Evolutionary conservation across 2,113 vertebrate species (phyloP), one percentile per base, ranked within the genome.

Genomic region (Psophia crepitans): DNA sequence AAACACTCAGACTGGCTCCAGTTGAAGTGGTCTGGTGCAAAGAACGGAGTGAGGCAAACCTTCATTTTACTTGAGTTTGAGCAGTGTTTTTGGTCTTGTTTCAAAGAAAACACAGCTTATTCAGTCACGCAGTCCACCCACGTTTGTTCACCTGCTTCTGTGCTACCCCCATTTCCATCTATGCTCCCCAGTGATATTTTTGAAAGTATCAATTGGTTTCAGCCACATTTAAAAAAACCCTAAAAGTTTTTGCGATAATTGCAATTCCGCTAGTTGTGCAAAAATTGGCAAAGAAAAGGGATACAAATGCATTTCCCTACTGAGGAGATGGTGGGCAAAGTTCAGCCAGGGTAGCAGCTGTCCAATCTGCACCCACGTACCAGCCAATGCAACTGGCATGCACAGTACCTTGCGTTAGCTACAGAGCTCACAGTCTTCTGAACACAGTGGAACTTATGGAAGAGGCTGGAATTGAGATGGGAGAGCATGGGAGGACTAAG

Each of bases 121-220:
- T 84, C 56, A 33, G 48, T 78, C 21, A 54, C 24, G 43, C 8
- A 64, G 12, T 44, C 39, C 41, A 66, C 28, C 56, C 16, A 35
- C 35, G 9, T 80, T 87, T 87, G 41, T 44, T 84, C 76, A 75
- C 65, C 30, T 95, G 60, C 18, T 84, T 89, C 32, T 0, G 0
- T 1, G 1, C 23, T 70, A 16, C 6, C 4, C 14, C 23, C 0
- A 0, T 35, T 80, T 86, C 51, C 0, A 0, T 63, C 68, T 35
- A 3, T 5, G 16, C 15, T 63, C 8, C 11, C 11, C 7, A 4
- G 14, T 32, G 32, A 21, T 16, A 19, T 28, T 80, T 81, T 84
- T 89, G 12, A 81, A 70, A 46, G 5, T 64, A 27, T n/a, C 2
- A 3, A 9, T 30, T 5, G 9, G 4, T 63, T 90, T 77, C 22